These are phyloP conservation scores for Plagiodera versicolora DNA, from an alignment of 2,888 invertebrate genomes.

Conservation along the genomic window DNA sequence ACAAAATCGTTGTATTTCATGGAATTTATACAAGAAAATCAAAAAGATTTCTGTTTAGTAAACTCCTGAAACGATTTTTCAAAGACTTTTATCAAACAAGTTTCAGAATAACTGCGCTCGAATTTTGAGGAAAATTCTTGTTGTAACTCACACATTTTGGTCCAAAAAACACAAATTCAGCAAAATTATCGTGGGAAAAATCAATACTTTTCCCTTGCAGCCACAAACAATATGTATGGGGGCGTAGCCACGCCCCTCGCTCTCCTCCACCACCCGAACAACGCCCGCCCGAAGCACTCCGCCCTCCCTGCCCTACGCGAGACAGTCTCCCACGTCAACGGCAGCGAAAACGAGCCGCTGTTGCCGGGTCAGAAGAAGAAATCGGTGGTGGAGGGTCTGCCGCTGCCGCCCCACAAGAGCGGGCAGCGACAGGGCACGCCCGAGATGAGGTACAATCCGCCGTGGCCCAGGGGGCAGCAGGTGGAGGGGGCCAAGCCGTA, in stretches of 20 bases:
- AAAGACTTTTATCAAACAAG: too few species aligned
- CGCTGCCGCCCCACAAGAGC: constrained; percentile 61
- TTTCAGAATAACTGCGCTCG: too few species aligned
- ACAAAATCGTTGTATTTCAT: too few species aligned
- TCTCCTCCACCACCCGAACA: constrained; percentile 59
- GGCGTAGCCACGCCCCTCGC: constrained; percentile 73
- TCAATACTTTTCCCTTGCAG: constrained; percentile 36
- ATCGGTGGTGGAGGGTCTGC: constrained; percentile 55
- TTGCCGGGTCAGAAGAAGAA: constrained; percentile 54
- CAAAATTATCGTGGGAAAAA: too few species aligned
- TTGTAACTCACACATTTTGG: too few species aligned
- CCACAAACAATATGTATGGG: constrained; percentile 63
- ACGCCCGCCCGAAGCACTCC: constrained; percentile 47
- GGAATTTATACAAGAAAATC: too few species aligned
- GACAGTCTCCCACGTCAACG: constrained; percentile 53
- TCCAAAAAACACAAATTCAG: too few species aligned
- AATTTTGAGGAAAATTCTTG: too few species aligned
- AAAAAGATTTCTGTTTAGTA: too few species aligned
- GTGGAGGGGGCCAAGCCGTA: constrained; percentile 55
- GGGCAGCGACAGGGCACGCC: constrained; percentile 37
- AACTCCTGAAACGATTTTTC: too few species aligned
- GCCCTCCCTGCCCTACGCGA: constrained; percentile 48
- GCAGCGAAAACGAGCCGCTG: constrained; percentile 65
- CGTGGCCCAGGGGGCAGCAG: constrained; percentile 60
- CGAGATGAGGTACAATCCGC: constrained; percentile 59